Evolutionary conservation across 1,140 invertebrate species (phyloP), one percentile per base, ranked within the genome.

Genomic region (Orius insidiosus): DNA sequence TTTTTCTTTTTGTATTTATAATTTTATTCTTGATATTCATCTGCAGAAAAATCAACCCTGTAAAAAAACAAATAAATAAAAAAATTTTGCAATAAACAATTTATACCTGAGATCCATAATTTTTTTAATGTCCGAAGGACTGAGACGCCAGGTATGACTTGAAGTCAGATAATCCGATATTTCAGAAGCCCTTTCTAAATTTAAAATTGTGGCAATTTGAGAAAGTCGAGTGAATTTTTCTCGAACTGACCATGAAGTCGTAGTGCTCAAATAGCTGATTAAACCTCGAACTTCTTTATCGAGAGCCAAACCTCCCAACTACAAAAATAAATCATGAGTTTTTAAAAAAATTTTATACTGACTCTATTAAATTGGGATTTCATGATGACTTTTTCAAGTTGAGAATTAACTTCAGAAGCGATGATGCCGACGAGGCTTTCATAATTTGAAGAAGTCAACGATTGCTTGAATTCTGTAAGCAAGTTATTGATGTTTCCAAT

Each of bases 241-340:
- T 37, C 93, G 66, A 1, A 94, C 78, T 0, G 84, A 86, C 80
- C 86, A 93, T 1, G 85, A 87, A 2, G 86, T 92, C 6, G 85
- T 74, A 33, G 74, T 75, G 5, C 85, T 83, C 8, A 96, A 67
- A 58, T 92, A 95, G 48, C 76, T 77, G 1, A 86, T 77, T 35
- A 98, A 65, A 1, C 82, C 76, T 53, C 94, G 70, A 5, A 94
- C 72, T 69, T 97, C 92, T 59, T 92, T 88, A 61, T 98, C 94
- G 57, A 97, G 72, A 53, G 90, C 80, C 32, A 97, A 68, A 10
- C 89, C 93, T 14, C 93, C 92, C 57, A 86, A 68, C 70, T 82
- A 60, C 24, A 43, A 30, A 13, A 43, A 47, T 43, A 2, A 16
- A 19, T n/a, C 14, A 33, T n/a, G n/a, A 33, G 38, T 45, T 33